A percentile compares a stretch with the other conserved stretches of the same genome.
Evolutionary conservation across 2,888 invertebrate genomes (phyloP).

Genomic region (Brenthis hecate): DNA sequence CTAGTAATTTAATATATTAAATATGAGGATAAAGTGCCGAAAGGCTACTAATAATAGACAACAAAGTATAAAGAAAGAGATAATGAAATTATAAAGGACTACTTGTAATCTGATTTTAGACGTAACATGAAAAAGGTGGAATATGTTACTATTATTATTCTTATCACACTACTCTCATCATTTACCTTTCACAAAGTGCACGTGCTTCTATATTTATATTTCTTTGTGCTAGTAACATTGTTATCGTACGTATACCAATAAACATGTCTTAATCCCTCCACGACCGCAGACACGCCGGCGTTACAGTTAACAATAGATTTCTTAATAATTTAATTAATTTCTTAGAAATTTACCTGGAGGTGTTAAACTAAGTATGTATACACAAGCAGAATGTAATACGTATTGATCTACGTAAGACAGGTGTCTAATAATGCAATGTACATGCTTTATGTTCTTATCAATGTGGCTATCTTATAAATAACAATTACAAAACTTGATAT

Average conservation of each 20-base stretch:
- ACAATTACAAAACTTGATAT: no score
- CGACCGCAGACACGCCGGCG: no score
- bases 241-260: conserved; percentile 8
- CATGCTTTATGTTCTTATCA: neutral
- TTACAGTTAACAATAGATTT: no score
- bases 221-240: conserved; percentile 21
- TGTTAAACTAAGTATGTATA: neutral
- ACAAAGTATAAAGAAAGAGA: no score
- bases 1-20: no score
- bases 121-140: neutral
- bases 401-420: conserved; percentile 9
- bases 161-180: conserved; percentile 10
- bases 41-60: no score
- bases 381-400: neutral
- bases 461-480: neutral
- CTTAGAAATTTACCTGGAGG: no score
- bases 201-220: conserved; percentile 21
- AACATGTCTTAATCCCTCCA: neutral
- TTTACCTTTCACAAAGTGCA: conserved; percentile 20
- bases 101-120: neutral
- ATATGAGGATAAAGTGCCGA: no score
- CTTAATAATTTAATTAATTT: no score
- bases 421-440: neutral
- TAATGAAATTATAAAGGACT: no score
- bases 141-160: conserved; percentile 7